phyloP scores from a whole-genome alignment of 2,888 invertebrate species.

The Hyles lineata region DNA sequence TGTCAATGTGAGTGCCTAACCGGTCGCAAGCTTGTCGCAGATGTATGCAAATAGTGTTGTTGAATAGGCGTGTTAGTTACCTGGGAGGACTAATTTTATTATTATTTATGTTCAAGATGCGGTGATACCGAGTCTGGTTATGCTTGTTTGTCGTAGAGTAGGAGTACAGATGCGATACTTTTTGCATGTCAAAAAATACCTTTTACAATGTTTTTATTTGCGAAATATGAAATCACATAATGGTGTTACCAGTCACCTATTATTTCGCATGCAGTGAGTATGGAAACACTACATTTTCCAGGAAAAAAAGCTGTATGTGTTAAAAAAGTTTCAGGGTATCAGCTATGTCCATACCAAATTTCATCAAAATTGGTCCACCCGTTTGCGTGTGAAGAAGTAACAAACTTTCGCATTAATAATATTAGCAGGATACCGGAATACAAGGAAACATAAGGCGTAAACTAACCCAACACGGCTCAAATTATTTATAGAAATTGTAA shows the following conservation, averaged over 20 bases:
- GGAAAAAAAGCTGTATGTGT: too few relatives aligned
- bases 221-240: too few relatives aligned
- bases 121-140: background rate
- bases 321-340: too few relatives aligned
- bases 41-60: conserved; percentile 37
- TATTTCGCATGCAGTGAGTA: too few relatives aligned
- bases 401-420: too few relatives aligned
- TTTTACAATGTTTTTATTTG: too few relatives aligned
- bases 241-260: too few relatives aligned
- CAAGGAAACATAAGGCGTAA: background rate
- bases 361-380: too few relatives aligned
- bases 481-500: conserved; percentile 1
- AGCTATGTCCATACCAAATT: too few relatives aligned
- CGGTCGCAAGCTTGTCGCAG: background rate
- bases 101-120: conserved; percentile 31
- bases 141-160: background rate
- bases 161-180: background rate
- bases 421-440: background rate
- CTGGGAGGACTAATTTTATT: conserved; percentile 41
- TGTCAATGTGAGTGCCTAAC: background rate
- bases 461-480: background rate
- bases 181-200: too few relatives aligned
- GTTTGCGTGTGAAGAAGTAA: too few relatives aligned
- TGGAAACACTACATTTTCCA: too few relatives aligned
- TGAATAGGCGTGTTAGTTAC: conserved; percentile 31